Conservation (phyloP, 2,797 vertebrate genomes). For the Oryzias sinensis region DNA sequence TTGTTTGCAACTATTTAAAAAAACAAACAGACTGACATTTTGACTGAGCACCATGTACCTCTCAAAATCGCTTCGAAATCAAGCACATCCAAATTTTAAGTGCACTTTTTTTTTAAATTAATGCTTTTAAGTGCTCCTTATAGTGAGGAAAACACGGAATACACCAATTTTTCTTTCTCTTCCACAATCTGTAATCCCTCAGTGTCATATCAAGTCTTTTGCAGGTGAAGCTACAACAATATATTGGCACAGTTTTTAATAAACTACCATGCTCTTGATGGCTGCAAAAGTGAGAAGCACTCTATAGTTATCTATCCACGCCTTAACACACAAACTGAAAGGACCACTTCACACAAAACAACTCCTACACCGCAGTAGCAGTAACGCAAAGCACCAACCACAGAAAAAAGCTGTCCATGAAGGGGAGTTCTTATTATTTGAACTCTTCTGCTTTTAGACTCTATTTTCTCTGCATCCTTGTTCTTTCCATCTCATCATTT, state of each 20-base stretch:
- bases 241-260: constrained; percentile 22
- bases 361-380: constrained; percentile 12
- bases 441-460: constrained; percentile 5
- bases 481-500: constrained; percentile 19
- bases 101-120: too few relatives aligned
- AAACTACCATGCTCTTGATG: constrained; percentile 12
- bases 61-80: too few relatives aligned
- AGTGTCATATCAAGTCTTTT: too few relatives aligned
- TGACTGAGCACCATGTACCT: too few relatives aligned
- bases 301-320: constrained; percentile 12
- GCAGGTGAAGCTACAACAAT: constrained; percentile 3
- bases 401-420: constrained; percentile 34
- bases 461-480: constrained; percentile 8
- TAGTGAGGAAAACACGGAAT: too few relatives aligned
- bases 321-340: constrained; percentile 36
- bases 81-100: too few relatives aligned
- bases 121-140: too few relatives aligned
- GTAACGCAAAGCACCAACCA: constrained; percentile 31
- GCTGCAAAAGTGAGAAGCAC: constrained; percentile 26
- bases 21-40: too few relatives aligned
- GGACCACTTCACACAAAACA: constrained; percentile 13
- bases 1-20: too few relatives aligned
- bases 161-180: too few relatives aligned
- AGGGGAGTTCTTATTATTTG: constrained; percentile 13
- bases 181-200: too few relatives aligned